Percentiles rank a stretch among this genome's conserved stretches.
These are phyloP conservation scores for Trissonchulus latispiculum DNA, from an alignment of 2,888 invertebrate species.

Conservation along the genomic window DNA sequence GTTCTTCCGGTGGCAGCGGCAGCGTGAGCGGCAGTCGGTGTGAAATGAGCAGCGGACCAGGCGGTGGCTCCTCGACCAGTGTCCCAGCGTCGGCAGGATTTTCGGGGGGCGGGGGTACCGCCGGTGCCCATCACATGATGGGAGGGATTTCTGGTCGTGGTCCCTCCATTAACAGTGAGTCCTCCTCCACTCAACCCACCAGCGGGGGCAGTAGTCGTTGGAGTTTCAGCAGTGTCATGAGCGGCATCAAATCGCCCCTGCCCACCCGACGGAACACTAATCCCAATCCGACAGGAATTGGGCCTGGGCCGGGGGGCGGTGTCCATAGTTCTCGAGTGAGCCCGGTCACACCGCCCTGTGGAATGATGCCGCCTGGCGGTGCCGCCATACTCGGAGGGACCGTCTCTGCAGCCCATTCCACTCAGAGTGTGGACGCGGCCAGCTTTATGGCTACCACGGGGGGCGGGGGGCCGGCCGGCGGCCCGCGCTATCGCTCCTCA, in stretches of 20 bases:
- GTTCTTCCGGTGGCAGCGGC: too few species aligned
- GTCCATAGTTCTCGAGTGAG: neutral
- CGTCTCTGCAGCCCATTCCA: neutral
- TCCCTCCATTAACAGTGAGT: too few species aligned
- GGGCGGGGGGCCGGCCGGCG: neutral
- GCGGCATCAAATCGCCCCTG: slow-evolving; percentile 29
- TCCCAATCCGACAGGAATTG: slow-evolving; percentile 21
- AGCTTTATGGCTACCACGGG: neutral
- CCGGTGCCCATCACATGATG: too few species aligned
- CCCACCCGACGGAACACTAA: slow-evolving; percentile 32
- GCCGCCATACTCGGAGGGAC: neutral
- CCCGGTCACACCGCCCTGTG: neutral
- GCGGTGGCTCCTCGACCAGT: too few species aligned
- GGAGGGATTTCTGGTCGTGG: too few species aligned
- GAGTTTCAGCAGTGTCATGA: neutral
- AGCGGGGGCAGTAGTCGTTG: slow-evolving; percentile 3
- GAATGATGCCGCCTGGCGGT: neutral
- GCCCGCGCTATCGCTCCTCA: neutral
- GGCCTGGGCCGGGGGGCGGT: neutral
- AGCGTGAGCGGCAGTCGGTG: too few species aligned
- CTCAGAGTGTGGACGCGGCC: neutral
- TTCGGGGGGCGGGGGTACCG: too few species aligned
- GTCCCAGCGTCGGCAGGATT: too few species aligned
- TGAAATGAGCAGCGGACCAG: too few species aligned
- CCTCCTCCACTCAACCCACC: slow-evolving; percentile 18